Base-by-base conservation (phyloP, 2,888 invertebrate species). In the Scaeva pyrastri region DNA sequence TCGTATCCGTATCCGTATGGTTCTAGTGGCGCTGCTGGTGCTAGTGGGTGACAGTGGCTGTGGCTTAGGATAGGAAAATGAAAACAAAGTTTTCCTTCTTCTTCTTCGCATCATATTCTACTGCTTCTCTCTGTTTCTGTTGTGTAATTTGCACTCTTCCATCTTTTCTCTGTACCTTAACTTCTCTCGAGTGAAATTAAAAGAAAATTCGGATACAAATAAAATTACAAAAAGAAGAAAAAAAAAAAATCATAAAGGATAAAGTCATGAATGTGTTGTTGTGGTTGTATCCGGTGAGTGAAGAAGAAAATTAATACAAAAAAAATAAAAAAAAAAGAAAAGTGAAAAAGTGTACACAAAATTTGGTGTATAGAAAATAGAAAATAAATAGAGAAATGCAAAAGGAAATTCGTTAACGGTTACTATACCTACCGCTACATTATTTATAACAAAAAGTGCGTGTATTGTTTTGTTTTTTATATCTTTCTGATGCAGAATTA, bases 321-420 rank as follows among this genome's bases (percentile, higher is more conserved):
- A 52, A 21, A 52, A 52, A n/a, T 10, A 11, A 36, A 31, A 62
- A 11, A 55, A 45, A 16, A 56, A 36, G 14, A 45, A 48, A 75
- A 36, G 64, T 43, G 56, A 75, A 71, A 83, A 80, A 80, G 76
- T 80, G 80, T 85, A 85, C 76, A 80, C 80, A 76, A 56, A 70
- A 80, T 73, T 77, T 43, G 62, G 85, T 85, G 85, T 70, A 73
- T 85, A 73, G 80, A 80, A 76, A 72, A 55, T 7, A 50, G 21
- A 71, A 84, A 73, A 77, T 85, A 76, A 80, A 85, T 76, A 19
- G 85, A 62, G 68, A 81, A 85, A 80, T 76, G 56, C 16, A 21
- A 76, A 70, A 82, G 41, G 23, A 60, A 60, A 76, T 48, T 55
- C 21, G 60, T 50, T 58, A 60, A 48, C 39, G 45, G 48, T 48